phyloP scores from a whole-genome alignment of 2,888 invertebrate species.

The Oscheius sp. region DNA sequence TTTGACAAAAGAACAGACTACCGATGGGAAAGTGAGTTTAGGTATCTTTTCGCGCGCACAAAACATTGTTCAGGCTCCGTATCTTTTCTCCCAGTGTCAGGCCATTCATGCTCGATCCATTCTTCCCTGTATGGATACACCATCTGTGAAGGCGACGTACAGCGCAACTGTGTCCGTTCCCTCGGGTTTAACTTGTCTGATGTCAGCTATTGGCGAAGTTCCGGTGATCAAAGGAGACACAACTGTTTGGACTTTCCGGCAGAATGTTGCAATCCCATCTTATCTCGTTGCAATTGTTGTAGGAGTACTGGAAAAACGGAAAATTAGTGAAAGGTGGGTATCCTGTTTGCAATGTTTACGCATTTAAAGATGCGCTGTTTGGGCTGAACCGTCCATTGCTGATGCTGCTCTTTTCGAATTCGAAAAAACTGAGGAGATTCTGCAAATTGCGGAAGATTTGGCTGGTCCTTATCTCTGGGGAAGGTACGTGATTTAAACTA shows the following conservation, averaged over 20 bases:
- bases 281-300: slow-evolving; percentile 90
- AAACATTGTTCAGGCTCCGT: slow-evolving; percentile 78
- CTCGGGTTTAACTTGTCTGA: slow-evolving; percentile 83
- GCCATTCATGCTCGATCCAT: slow-evolving; percentile 90
- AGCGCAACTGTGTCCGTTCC: slow-evolving; percentile 83
- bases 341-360: background rate
- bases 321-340: slow-evolving; percentile 74
- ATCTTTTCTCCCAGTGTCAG: slow-evolving; percentile 79
- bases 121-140: slow-evolving; percentile 91
- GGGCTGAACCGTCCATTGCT: slow-evolving; percentile 88
- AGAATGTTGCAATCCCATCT: slow-evolving; percentile 85
- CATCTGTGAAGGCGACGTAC: slow-evolving; percentile 87
- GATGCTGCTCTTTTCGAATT: slow-evolving; percentile 89
- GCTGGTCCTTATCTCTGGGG: slow-evolving; percentile 70
- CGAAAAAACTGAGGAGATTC: slow-evolving; percentile 74
- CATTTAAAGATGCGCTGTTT: slow-evolving; percentile 79
- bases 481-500: slow-evolving; percentile 73
- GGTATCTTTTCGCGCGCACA: background rate
- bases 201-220: slow-evolving; percentile 81
- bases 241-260: slow-evolving; percentile 56
- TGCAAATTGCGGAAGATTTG: slow-evolving; percentile 54
- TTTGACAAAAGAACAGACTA: slow-evolving; percentile 86
- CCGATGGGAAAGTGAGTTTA: slow-evolving; percentile 81
- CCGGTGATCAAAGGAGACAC: slow-evolving; percentile 40
- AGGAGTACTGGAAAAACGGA: slow-evolving; percentile 81